Base-by-base conservation (phyloP, 1,140 invertebrate genomes). In the Ericerus pela region DNA sequence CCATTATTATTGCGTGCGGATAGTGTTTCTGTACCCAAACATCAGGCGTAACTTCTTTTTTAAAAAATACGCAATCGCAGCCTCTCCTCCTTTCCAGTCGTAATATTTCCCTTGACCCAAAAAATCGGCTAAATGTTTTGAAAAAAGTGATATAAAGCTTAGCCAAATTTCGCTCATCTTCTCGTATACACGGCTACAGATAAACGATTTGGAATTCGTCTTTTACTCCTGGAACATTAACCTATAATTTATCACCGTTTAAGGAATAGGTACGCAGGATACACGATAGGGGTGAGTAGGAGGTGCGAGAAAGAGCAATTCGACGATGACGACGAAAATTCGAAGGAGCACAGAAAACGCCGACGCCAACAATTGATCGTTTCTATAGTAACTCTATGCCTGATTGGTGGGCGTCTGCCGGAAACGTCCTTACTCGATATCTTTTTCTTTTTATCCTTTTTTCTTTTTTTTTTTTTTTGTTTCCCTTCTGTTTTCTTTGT, bases 341-440 rank as follows among this genome's bases (percentile, higher is more conserved):
- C 37, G 37, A 41, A 22, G 41, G 22, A 18, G 41, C n/a, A n/a
- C n/a, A n/a, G n/a, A n/a, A n/a, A n/a, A 47, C 41, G 41, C 41
- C 41, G 16, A 47, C 41, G 41, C 41, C 41, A 47, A 47, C 26
- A 47, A 47, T 47, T 24, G 41, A 24, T 47, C 20, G 41, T 47
- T 47, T 2, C 41, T 24, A 47, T 47, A 22, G 41, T 8, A 5
- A 47, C 41, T n/a, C n/a, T 18, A 47, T 24, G 10, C 10, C 41
- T 24, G 41, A 47, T 47, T 47, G 41, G 41, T 47, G 41, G 41
- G 41, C 41, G 41, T 47, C 41, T 47, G 41, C 41, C 41, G 41
- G 41, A 47, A 47, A 47, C 16, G 41, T 47, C 41, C 41, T 47
- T 24, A 47, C 41, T 24, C 41, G 26, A 47, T 10, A 47, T 24